These are phyloP conservation scores for Strigamia transsilvanica DNA, from an alignment of 2,888 invertebrate genomes.

Conservation along the genomic window DNA sequence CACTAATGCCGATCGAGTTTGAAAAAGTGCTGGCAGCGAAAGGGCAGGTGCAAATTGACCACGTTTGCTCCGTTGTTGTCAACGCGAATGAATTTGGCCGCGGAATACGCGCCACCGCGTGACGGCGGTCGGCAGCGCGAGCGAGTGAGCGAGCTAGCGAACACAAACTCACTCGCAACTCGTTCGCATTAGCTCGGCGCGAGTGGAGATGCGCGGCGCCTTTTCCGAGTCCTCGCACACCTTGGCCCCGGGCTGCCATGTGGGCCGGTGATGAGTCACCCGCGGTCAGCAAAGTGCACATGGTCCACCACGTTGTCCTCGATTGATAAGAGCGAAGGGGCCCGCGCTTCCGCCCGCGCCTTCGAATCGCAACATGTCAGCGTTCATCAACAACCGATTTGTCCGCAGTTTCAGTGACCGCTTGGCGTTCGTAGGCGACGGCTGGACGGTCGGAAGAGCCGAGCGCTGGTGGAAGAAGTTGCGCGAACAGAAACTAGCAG, in stretches of 20 bases:
- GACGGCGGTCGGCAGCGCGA: no score
- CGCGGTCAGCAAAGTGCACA: not conserved
- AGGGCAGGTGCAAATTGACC: no score
- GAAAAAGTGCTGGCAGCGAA: no score
- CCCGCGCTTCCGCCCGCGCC: not conserved
- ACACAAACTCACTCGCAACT: no score
- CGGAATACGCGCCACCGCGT: no score
- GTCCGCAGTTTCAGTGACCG: constrained; percentile 59
- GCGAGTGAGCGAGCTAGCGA: no score
- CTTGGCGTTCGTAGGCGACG: constrained; percentile 56
- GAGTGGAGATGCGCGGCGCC: no score
- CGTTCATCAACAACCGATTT: constrained; percentile 58
- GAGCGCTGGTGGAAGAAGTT: constrained; percentile 58
- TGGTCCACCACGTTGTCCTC: not conserved
- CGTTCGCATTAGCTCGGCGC: no score
- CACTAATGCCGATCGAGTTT: no score
- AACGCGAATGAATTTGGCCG: no score
- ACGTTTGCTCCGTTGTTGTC: no score
- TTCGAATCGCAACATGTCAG: constrained; percentile 54
- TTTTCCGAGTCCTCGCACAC: not conserved
- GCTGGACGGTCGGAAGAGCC: constrained; percentile 57
- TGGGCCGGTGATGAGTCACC: not conserved
- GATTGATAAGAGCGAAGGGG: no score
- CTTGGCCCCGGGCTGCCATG: not conserved
- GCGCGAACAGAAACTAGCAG: constrained; percentile 57